Evolutionary conservation across 2,113 vertebrate genomes (phyloP).

Genomic region (Melanocharis versteri): DNA sequence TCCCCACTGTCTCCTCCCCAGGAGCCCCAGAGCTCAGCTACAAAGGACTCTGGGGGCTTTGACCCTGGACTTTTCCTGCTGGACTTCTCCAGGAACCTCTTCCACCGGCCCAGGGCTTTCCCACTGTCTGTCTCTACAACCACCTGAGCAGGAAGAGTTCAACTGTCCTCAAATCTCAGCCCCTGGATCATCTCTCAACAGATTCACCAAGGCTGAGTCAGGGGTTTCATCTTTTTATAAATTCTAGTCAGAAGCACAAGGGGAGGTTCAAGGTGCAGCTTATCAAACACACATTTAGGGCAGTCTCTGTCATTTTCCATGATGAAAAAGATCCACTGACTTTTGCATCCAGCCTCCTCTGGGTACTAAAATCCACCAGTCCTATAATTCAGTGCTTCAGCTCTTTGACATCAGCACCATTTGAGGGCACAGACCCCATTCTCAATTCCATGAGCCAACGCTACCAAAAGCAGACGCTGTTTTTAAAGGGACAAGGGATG

Average conservation of each 20-base stretch:
- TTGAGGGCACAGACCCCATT: neutral
- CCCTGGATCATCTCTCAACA: neutral
- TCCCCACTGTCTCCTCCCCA: neutral
- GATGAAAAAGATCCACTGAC: neutral
- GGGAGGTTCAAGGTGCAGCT: neutral
- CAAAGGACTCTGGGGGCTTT: neutral
- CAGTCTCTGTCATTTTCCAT: neutral
- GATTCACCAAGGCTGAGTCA: neutral
- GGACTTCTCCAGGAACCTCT: neutral
- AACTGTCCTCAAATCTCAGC: neutral
- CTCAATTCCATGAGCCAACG: accelerated
- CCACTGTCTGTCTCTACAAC: neutral
- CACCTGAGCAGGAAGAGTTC: neutral
- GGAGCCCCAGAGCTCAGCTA: neutral
- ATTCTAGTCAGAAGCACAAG: neutral
- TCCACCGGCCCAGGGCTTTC: neutral
- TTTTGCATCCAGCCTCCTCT: neutral
- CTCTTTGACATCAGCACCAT: neutral
- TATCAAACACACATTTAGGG: neutral
- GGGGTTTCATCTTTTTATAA: neutral
- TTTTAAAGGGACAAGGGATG: neutral
- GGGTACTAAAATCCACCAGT: neutral
- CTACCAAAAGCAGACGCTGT: neutral
- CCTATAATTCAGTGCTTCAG: neutral
- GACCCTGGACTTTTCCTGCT: neutral